Conservation (phyloP, 2,888 invertebrate genomes). For the Dusona sp. region DNA sequence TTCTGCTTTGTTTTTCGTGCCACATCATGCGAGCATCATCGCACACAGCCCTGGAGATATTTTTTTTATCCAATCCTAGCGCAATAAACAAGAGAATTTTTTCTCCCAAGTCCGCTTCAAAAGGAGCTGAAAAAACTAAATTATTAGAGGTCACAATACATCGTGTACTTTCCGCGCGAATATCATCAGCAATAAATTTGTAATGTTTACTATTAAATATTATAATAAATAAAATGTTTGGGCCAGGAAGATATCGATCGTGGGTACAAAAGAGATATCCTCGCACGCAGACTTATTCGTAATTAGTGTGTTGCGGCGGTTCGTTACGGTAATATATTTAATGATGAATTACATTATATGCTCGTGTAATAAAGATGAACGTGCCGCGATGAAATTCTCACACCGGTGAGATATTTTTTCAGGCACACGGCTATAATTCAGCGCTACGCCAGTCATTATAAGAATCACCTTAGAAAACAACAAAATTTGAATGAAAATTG, state of each 20-base stretch:
- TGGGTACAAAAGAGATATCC: constrained; percentile 21
- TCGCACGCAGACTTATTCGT: constrained; percentile 23
- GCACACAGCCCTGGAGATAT: neutral
- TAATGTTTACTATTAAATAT: too few species aligned
- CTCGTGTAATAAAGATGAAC: constrained; percentile 1
- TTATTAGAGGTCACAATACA: too few species aligned
- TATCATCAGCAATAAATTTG: too few species aligned
- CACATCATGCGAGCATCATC: neutral
- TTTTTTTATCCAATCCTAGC: neutral
- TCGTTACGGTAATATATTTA: constrained; percentile 23
- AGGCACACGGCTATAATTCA: neutral
- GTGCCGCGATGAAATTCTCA: constrained; percentile 30
- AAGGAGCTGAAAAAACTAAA: too few species aligned
- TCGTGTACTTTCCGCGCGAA: too few species aligned
- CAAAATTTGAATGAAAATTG: too few species aligned
- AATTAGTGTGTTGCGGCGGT: constrained; percentile 11
- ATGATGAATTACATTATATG: constrained; percentile 36
- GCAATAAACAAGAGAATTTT: neutral
- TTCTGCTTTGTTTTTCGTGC: neutral
- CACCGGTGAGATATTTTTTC: neutral
- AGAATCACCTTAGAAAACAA: too few species aligned
- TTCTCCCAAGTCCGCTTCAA: neutral
- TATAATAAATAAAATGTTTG: neutral
- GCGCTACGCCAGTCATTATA: too few species aligned
- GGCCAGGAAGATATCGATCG: neutral